Conservation (phyloP, 2,113 vertebrate genomes). For the Nerophis lumbriciformis region DNA sequence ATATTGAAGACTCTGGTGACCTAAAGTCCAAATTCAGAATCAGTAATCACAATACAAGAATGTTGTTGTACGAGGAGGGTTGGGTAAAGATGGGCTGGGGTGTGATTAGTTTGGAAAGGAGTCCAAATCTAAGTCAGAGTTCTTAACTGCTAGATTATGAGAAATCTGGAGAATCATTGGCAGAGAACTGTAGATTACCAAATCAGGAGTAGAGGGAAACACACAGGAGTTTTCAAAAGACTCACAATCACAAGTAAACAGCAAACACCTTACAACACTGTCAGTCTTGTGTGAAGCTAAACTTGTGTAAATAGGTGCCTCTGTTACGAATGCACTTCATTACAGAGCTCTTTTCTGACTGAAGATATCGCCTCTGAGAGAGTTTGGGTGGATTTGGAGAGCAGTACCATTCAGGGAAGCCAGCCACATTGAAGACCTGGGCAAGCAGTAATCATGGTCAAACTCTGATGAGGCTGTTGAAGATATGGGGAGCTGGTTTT, state of each 20-base stretch:
- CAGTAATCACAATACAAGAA: constrained; percentile 14
- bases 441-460: constrained; percentile 79
- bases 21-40: background rate
- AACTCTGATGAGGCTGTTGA: constrained; percentile 71
- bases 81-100: constrained; percentile 2
- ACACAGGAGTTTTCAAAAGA: constrained; percentile 25
- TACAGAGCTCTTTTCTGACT: constrained; percentile 19
- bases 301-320: constrained; percentile 33
- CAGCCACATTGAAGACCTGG: constrained; percentile 69
- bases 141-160: constrained; percentile 49
- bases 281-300: constrained; percentile 25
- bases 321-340: constrained; percentile 27
- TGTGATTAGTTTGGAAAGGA: constrained; percentile 32
- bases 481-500: constrained; percentile 72
- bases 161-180: constrained; percentile 32
- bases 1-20: background rate
- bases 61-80: constrained; percentile 17
- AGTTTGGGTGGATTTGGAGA: constrained; percentile 54
- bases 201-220: constrained; percentile 46
- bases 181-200: constrained; percentile 40
- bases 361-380: constrained; percentile 43
- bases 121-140: constrained; percentile 48
- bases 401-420: constrained; percentile 74
- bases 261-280: constrained; percentile 35
- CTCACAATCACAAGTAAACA: constrained; percentile 39